Evolutionary conservation across 1,140 invertebrate species (phyloP).

Genomic region (Platorchestia sp.): DNA sequence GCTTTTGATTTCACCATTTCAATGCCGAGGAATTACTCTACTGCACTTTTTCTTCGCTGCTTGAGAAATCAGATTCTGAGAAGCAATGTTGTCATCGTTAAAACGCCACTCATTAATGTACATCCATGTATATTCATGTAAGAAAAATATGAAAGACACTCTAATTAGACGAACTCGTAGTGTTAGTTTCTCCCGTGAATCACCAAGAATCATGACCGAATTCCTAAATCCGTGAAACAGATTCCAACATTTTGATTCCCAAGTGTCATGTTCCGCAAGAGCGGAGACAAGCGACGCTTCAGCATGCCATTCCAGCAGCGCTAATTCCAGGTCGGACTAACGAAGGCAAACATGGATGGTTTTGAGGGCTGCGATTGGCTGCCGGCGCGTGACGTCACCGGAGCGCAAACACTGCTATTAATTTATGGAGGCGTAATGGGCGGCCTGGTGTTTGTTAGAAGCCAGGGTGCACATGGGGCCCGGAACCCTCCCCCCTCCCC

Average conservation of each 20-base stretch:
- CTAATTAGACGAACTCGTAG: neutral
- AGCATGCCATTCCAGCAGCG: neutral
- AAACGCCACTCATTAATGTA: neutral
- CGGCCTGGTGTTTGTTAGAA: constrained; percentile 14
- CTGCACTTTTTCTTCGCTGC: neutral
- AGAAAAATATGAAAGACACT: neutral
- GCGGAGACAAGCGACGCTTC: neutral
- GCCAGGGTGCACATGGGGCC: neutral
- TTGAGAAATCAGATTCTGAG: neutral
- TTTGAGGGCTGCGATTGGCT: constrained; percentile 27
- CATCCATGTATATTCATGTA: neutral
- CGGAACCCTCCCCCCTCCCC: neutral
- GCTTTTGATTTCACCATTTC: too few relatives aligned
- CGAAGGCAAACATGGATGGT: constrained; percentile 22
- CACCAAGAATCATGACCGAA: neutral
- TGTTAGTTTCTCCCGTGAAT: neutral
- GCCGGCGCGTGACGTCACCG: neutral
- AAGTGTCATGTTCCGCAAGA: neutral
- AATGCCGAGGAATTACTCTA: too few relatives aligned
- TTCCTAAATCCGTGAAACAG: neutral
- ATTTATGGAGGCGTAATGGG: constrained; percentile 38
- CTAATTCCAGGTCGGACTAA: constrained; percentile 7
- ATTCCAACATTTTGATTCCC: neutral
- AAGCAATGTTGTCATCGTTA: neutral
- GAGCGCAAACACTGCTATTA: constrained; percentile 12